phyloP scores from a whole-genome alignment of 1,140 invertebrate genomes.

The Drosophila saltans region DNA sequence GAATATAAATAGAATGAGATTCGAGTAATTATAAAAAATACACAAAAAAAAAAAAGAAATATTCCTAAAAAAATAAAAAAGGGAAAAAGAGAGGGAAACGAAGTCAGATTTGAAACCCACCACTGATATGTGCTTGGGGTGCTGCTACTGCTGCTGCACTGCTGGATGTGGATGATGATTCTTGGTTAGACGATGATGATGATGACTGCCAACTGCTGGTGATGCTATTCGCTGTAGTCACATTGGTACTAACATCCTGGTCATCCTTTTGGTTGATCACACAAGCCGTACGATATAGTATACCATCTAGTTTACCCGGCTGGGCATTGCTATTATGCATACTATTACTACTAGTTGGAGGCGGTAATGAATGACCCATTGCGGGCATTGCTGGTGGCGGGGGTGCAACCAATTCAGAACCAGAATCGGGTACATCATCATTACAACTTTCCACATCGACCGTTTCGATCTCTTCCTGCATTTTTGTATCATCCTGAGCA shows the following conservation, averaged over 20 bases:
- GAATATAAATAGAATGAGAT: background rate
- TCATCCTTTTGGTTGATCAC: constrained; percentile 79
- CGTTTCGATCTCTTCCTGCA: constrained; percentile 84
- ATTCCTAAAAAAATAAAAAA: background rate
- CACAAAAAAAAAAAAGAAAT: background rate
- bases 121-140: constrained; percentile 79
- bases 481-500: constrained; percentile 62
- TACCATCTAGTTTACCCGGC: constrained; percentile 78
- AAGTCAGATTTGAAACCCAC: constrained; percentile 37
- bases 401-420: constrained; percentile 58
- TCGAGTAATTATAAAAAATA: constrained; percentile 5
- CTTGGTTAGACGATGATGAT: constrained; percentile 48
- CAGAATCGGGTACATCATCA: constrained; percentile 81
- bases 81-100: too few relatives aligned
- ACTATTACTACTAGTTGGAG: constrained; percentile 32
- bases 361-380: constrained; percentile 2
- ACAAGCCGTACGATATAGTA: constrained; percentile 78
- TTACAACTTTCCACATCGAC: constrained; percentile 84
- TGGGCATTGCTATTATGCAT: constrained; percentile 77
- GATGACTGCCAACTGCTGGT: constrained; percentile 56
- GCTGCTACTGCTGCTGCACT: constrained; percentile 9
- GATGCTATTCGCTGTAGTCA: constrained; percentile 65
- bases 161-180: constrained; percentile 25
- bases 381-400: constrained; percentile 4
- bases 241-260: constrained; percentile 70